Conservation (phyloP, 2,888 invertebrate species). For the Lithophane semibrunnea region DNA sequence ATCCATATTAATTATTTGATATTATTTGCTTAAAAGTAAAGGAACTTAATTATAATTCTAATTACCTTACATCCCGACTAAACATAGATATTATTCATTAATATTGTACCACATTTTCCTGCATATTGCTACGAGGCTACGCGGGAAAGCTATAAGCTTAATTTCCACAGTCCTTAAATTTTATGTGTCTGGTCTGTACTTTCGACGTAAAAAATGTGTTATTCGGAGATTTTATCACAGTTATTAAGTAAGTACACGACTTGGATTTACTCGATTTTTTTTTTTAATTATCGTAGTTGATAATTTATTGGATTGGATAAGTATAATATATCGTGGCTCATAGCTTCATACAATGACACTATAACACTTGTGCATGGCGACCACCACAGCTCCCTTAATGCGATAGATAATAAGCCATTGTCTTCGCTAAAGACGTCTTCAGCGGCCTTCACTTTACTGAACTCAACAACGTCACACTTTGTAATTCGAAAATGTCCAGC, state of each 20-base stretch:
- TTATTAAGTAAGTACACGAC: neutral
- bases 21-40: conserved; percentile 21
- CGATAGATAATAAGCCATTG: conserved; percentile 73
- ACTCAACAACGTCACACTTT: conserved; percentile 75
- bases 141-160: conserved; percentile 47
- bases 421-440: conserved; percentile 68
- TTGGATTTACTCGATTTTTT: conserved; percentile 29
- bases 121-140: conserved; percentile 27
- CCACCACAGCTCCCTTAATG: conserved; percentile 65
- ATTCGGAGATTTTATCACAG: conserved; percentile 26
- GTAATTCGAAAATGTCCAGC: conserved; percentile 78
- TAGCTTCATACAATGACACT: conserved; percentile 48
- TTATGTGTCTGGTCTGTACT: conserved; percentile 39
- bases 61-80: conserved; percentile 22
- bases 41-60: conserved; percentile 30
- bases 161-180: conserved; percentile 49
- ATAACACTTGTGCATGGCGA: conserved; percentile 62
- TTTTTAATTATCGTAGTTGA: conserved; percentile 14
- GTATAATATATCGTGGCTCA: conserved; percentile 13
- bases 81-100: conserved; percentile 36
- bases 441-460: conserved; percentile 72
- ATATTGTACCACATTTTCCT: conserved; percentile 35
- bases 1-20: conserved; percentile 34
- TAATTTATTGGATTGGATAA: conserved; percentile 6
- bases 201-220: conserved; percentile 37